Conservation (phyloP, 2,113 vertebrate genomes). For the Progne subis region DNA sequence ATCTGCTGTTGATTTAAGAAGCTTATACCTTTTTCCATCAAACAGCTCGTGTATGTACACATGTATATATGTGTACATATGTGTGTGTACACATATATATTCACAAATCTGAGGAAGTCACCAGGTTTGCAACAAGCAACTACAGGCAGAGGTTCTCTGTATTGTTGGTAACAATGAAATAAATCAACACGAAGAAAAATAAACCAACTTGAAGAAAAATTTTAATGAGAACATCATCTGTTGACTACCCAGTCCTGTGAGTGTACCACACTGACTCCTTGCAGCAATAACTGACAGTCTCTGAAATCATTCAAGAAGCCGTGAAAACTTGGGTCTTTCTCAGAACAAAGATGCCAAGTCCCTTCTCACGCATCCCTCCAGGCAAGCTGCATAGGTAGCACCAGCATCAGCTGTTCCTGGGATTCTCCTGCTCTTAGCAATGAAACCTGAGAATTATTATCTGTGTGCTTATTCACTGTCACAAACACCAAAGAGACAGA, state of each 20-base stretch:
- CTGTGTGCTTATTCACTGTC: background rate
- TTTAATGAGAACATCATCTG: background rate
- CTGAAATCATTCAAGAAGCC: background rate
- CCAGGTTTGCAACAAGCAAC: background rate
- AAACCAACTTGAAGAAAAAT: background rate
- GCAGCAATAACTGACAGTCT: background rate
- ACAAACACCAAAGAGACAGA: background rate
- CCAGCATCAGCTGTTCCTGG: background rate
- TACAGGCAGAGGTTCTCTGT: fast-evolving
- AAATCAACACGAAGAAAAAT: background rate
- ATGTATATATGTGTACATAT: no score
- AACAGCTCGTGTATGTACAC: background rate
- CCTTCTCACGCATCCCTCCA: background rate
- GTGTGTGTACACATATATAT: background rate
- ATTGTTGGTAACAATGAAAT: background rate
- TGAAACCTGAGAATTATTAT: background rate
- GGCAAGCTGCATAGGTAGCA: background rate
- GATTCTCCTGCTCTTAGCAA: background rate
- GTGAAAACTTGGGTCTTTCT: background rate
- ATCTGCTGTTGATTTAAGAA: background rate
- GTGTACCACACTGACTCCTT: background rate
- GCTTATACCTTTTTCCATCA: background rate
- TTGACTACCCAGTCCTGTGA: background rate
- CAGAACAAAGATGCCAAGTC: background rate
- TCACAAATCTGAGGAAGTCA: background rate